Percentiles rank a stretch among this genome's conserved stretches.
phyloP scores from a whole-genome alignment of 1,140 invertebrate genomes.

The Drosophila seguyi region DNA sequence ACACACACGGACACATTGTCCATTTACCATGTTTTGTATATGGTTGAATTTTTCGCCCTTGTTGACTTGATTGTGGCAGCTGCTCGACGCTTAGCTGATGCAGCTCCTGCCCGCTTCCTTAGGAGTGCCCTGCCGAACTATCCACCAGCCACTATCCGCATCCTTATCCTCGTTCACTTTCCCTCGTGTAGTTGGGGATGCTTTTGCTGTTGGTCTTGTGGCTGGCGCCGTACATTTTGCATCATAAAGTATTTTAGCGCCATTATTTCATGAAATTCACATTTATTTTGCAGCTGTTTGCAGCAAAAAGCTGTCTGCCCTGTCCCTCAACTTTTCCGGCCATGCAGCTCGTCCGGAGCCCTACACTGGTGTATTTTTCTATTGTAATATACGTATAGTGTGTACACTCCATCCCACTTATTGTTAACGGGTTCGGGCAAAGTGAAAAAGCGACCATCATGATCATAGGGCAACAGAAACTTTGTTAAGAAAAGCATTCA shows the following conservation, averaged over 20 bases:
- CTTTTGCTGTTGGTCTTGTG: slow-evolving; percentile 26
- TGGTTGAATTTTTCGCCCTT: slow-evolving; percentile 54
- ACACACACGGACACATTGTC: slow-evolving; percentile 55
- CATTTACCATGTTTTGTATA: slow-evolving; percentile 63
- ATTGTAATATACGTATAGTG: slow-evolving; percentile 12
- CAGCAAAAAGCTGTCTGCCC: slow-evolving; percentile 48
- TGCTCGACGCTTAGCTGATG: slow-evolving; percentile 65
- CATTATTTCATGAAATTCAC: slow-evolving; percentile 79
- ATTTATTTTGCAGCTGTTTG: slow-evolving; percentile 75
- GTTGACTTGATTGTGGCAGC: slow-evolving; percentile 75
- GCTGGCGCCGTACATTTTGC: slow-evolving; percentile 61
- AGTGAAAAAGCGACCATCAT: slow-evolving; percentile 18
- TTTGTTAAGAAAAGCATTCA: slow-evolving; percentile 11
- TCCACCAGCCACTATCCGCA: neutral
- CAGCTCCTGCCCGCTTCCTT: slow-evolving; percentile 6
- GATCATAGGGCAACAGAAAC: slow-evolving; percentile 6
- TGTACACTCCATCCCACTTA: slow-evolving; percentile 9
- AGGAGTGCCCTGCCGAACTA: neutral
- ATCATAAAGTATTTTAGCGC: slow-evolving; percentile 77
- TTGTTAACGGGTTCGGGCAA: slow-evolving; percentile 12
- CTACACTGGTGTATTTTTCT: slow-evolving; percentile 22
- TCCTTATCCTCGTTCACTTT: slow-evolving; percentile 27
- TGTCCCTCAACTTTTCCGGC: slow-evolving; percentile 20
- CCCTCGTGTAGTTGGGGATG: slow-evolving; percentile 35
- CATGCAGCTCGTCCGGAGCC: slow-evolving; percentile 3